Evolutionary conservation across 2,797 vertebrate species (phyloP), one percentile per base, ranked within the genome.

Genomic region (Numenius phaeopus): DNA sequence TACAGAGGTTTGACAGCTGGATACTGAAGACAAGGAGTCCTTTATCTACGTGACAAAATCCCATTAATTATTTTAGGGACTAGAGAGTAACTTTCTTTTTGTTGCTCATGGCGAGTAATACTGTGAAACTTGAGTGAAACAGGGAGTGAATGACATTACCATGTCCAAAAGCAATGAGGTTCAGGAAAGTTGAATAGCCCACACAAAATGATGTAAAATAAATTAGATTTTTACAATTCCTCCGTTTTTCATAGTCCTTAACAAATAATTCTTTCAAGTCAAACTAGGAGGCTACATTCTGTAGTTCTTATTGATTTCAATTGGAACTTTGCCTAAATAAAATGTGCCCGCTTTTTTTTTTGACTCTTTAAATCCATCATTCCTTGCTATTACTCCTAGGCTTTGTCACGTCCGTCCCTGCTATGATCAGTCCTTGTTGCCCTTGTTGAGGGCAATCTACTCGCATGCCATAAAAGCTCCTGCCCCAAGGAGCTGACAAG

Each of bases 361-460:
- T 44, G 32, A 90, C 77, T 88, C 89, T 88, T 90, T 95, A 66
- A 83, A 95, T 91, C 93, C 85, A 87, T 95, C 77, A 96, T 90
- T 90, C 82, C 71, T 90, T 65, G 29, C 76, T 76, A 4, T 65
- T 86, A 29, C 65, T 96, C 70, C 58, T 29, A 20, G 83, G 62
- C 42, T 88, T 70, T 20, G 17, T 14, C 77, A 79, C 2, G 1
- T 47, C 3, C 3, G 30, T 94, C 69, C 5, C 49, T 1, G 3
- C 42, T 69, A 11, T 2, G 2, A 64, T 69, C 65, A 81, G 24
- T 46, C 34, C 61, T 62, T 20, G 20, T 44, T 50, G 49, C 5
- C 1, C 34, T 37, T 37, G 34, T 37, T 42, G 72, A 89, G 22
- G 15, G 3, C 24, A 76, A 29, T 42, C 49, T 42, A 2, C 69